Conservation (phyloP, 2,113 vertebrate genomes). For the Cranoglanis bouderius region DNA sequence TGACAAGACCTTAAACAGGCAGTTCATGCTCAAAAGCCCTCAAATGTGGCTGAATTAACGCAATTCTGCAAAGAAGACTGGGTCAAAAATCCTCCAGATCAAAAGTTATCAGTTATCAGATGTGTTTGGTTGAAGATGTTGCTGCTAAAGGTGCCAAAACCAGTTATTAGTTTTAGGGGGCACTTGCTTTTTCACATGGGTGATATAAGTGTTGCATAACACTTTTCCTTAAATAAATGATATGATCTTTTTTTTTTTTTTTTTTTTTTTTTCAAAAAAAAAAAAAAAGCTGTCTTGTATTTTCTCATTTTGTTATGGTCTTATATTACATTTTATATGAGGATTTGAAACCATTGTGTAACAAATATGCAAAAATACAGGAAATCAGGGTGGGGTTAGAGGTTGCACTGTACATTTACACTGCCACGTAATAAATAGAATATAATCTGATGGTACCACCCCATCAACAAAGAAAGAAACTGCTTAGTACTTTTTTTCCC, state of each 20-base stretch:
- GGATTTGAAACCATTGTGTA: constrained; percentile 1
- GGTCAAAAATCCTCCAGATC: neutral
- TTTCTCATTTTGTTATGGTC: neutral
- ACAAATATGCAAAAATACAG: neutral
- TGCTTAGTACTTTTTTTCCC: neutral
- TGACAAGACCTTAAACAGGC: neutral
- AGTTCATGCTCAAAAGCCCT: neutral
- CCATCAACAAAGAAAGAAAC: neutral
- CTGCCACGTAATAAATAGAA: neutral
- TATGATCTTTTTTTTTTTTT: too few relatives aligned
- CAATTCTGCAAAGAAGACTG: neutral
- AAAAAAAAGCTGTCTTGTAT: neutral
- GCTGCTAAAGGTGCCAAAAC: neutral
- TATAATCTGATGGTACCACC: neutral
- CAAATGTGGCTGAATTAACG: neutral
- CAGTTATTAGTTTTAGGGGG: neutral
- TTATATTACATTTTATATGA: neutral
- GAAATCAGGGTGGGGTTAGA: neutral
- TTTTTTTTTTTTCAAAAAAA: too few relatives aligned
- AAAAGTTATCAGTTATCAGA: too few relatives aligned
- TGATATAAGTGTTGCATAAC: neutral
- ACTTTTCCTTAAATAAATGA: neutral
- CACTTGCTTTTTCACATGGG: neutral
- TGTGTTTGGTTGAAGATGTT: neutral
- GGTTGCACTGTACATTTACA: neutral